These are phyloP conservation scores for Arenaria interpres DNA, from an alignment of 2,113 vertebrate species.

Conservation along the genomic window DNA sequence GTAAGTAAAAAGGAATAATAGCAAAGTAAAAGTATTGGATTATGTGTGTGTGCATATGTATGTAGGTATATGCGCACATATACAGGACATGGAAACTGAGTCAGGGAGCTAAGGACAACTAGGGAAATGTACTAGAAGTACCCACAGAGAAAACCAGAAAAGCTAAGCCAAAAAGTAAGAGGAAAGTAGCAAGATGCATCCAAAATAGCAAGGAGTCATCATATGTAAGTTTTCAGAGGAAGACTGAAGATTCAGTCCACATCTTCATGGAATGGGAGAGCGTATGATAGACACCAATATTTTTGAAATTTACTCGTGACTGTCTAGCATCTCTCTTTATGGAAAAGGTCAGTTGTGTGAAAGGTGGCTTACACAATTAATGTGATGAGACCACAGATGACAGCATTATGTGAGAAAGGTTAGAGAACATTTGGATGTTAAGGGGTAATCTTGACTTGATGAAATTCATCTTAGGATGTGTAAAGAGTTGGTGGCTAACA, in stretches of 20 bases:
- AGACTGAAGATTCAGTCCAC: background rate
- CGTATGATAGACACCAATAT: background rate
- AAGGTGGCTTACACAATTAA: background rate
- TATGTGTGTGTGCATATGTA: background rate
- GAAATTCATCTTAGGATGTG: background rate
- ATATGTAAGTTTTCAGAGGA: background rate
- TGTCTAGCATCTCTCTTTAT: background rate
- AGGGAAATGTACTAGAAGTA: background rate
- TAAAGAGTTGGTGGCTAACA: background rate
- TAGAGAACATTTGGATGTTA: background rate
- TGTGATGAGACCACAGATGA: background rate
- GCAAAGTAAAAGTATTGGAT: background rate
- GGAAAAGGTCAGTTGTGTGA: background rate
- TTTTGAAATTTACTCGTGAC: background rate
- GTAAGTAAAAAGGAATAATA: background rate
- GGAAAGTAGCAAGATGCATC: background rate
- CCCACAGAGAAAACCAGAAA: background rate
- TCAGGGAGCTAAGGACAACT: background rate
- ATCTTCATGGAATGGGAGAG: background rate
- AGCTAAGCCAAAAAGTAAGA: background rate
- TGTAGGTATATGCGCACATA: background rate
- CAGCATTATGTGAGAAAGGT: background rate
- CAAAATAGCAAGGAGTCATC: background rate
- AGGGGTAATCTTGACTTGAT: background rate
- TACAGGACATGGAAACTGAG: background rate